A percentile compares a stretch with the other conserved stretches of the same genome.
Evolutionary conservation across 92 coral and sea anemone genomes (phyloP).

Genomic region (Siderastrea radians): DNA sequence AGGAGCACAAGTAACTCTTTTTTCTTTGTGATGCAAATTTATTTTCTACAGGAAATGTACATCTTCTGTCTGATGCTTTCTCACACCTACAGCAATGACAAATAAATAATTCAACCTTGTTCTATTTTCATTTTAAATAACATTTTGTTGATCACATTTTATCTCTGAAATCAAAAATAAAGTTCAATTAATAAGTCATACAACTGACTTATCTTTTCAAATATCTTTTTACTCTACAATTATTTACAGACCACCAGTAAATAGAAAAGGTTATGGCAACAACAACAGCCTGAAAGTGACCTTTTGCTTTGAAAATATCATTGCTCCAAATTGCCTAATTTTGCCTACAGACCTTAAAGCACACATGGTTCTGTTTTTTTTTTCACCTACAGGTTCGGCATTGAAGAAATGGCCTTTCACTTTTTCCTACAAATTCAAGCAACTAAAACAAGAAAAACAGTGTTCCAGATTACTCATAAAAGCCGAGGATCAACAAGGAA

Average conservation of each 20-base stretch:
- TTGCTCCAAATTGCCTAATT: no score
- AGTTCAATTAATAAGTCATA: not conserved
- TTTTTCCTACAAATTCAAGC: no score
- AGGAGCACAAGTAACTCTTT: no score
- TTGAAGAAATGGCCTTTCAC: no score
- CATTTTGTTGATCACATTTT: not conserved
- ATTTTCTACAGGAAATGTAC: slow-evolving; percentile 1
- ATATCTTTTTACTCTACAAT: not conserved
- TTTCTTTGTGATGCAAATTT: not conserved
- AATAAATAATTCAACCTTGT: not conserved
- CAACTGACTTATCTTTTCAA: not conserved
- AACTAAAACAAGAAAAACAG: no score
- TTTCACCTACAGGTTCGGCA: no score
- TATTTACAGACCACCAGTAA: not conserved
- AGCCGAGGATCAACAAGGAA: no score
- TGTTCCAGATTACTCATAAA: no score
- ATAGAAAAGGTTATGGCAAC: not conserved
- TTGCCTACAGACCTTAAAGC: no score
- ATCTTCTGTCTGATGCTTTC: not conserved
- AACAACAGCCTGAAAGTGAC: no score
- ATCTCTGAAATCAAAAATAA: slow-evolving; percentile 35
- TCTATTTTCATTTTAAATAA: not conserved
- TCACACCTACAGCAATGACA: not conserved
- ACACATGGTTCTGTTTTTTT: no score
- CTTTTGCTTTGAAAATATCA: no score